phyloP scores from a whole-genome alignment of 2,888 invertebrate genomes.

The Ormyrus nitidulus region DNA sequence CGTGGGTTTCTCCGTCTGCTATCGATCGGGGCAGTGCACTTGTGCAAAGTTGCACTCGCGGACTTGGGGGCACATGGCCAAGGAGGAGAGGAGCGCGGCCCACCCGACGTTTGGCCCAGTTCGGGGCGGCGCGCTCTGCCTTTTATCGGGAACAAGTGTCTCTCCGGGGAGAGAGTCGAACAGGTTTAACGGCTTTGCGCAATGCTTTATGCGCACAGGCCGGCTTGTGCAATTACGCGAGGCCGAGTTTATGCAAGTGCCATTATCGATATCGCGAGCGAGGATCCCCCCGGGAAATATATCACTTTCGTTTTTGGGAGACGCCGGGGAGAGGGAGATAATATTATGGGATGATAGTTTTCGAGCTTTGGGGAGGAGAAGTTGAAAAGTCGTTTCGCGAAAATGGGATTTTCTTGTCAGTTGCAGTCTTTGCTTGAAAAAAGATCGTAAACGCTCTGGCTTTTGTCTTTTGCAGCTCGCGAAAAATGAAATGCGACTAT shows the following conservation, averaged over 20 bases:
- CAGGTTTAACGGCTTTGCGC: constrained; percentile 49
- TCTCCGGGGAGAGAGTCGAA: constrained; percentile 7
- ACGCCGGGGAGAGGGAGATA: background rate
- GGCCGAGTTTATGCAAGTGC: constrained; percentile 34
- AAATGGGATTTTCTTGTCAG: constrained; percentile 5
- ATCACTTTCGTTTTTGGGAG: constrained; percentile 37
- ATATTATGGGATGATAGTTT: too few relatives aligned
- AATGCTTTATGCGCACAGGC: constrained; percentile 2
- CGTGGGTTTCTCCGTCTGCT: too few relatives aligned
- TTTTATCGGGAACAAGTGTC: constrained; percentile 38
- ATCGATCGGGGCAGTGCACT: too few relatives aligned
- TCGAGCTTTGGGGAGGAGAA: background rate
- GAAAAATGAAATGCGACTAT: too few relatives aligned
- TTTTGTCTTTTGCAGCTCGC: too few relatives aligned
- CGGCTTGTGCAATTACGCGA: constrained; percentile 17
- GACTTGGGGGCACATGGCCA: constrained; percentile 3
- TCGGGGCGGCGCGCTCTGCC: background rate
- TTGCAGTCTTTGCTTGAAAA: too few relatives aligned
- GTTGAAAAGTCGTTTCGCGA: background rate
- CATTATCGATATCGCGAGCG: constrained; percentile 22
- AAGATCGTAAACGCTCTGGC: too few relatives aligned
- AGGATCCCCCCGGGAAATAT: background rate
- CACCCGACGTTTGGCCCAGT: constrained; percentile 18
- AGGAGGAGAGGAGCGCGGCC: constrained; percentile 18
- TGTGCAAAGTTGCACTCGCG: too few relatives aligned